These are phyloP conservation scores for Hipposideros armiger DNA, from an alignment of 2,113 vertebrate genomes.

Conservation along the genomic window DNA sequence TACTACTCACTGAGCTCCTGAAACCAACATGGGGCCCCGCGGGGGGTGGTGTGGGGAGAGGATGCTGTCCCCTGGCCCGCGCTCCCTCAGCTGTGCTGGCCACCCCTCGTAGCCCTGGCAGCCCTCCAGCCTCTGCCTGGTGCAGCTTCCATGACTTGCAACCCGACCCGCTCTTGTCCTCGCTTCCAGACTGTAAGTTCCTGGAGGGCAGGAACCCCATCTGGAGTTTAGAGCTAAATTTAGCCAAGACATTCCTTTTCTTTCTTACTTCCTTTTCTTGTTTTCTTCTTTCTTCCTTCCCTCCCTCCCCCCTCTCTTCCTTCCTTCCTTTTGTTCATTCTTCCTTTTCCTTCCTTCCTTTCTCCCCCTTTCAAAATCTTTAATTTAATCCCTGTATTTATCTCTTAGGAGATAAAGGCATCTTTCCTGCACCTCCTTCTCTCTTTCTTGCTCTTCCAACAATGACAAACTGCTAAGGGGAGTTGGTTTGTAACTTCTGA, in stretches of 20 bases:
- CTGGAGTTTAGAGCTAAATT: neutral
- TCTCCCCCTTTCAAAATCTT: neutral
- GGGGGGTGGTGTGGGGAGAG: neutral
- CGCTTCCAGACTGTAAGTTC: neutral
- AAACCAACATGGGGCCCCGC: neutral
- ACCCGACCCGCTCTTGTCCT: neutral
- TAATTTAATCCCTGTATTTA: neutral
- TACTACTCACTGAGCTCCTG: neutral
- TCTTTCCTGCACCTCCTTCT: neutral
- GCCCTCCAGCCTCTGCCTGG: neutral
- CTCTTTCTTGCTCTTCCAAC: neutral
- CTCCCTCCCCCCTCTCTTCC: too few species aligned
- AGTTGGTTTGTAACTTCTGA: neutral
- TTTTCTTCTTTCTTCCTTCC: neutral
- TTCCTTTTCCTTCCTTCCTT: too few species aligned
- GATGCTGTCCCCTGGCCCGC: rapidly evolving
- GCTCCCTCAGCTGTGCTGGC: neutral
- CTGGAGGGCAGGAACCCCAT: constrained; percentile 27
- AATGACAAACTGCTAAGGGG: neutral
- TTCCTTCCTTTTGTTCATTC: too few species aligned
- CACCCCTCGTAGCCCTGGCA: rapidly evolving
- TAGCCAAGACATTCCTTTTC: neutral
- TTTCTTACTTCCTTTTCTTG: too few species aligned
- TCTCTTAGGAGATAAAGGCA: neutral
- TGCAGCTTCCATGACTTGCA: neutral